Evolutionary conservation across 2,888 invertebrate genomes (phyloP).

Genomic region (Lasioglossum zephyrum): DNA sequence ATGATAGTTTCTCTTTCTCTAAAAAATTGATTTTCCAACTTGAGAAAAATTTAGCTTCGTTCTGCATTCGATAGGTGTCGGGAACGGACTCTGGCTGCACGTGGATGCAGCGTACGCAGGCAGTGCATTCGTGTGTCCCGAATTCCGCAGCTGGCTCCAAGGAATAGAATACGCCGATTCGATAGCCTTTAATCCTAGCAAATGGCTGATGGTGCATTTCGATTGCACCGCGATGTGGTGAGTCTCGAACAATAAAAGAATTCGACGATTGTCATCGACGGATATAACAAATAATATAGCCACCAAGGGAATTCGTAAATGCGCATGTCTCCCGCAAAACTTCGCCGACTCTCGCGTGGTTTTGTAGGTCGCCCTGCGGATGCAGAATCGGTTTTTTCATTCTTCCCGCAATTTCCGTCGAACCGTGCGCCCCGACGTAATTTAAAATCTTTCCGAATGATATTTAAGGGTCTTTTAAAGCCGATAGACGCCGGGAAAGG

Average conservation of each 20-base stretch:
- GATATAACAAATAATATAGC: neutral
- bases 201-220: slow-evolving; percentile 99
- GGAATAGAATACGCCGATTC: slow-evolving; percentile 97
- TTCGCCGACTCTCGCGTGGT: slow-evolving; percentile 21
- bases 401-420: slow-evolving; percentile 69
- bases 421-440: slow-evolving; percentile 43
- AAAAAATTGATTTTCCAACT: no score
- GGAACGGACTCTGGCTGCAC: slow-evolving; percentile 96
- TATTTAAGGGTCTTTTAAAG: slow-evolving; percentile 61
- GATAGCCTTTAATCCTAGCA: slow-evolving; percentile 99
- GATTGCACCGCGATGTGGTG: slow-evolving; percentile 99
- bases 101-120: slow-evolving; percentile 99
- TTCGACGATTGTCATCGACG: neutral
- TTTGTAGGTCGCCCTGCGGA: slow-evolving; percentile 58
- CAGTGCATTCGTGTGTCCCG: slow-evolving; percentile 97
- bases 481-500: slow-evolving; percentile 36
- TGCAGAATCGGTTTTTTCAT: slow-evolving; percentile 60
- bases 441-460: slow-evolving; percentile 59
- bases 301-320: neutral
- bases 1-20: no score
- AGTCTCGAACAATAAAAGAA: slow-evolving; percentile 70
- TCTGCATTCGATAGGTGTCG: slow-evolving; percentile 85
- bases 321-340: neutral
- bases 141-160: slow-evolving; percentile 94
- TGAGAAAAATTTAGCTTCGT: no score